Evolutionary conservation across 2,888 invertebrate genomes (phyloP), one percentile per base, ranked within the genome.

Genomic region (Trichopoda pennipes): DNA sequence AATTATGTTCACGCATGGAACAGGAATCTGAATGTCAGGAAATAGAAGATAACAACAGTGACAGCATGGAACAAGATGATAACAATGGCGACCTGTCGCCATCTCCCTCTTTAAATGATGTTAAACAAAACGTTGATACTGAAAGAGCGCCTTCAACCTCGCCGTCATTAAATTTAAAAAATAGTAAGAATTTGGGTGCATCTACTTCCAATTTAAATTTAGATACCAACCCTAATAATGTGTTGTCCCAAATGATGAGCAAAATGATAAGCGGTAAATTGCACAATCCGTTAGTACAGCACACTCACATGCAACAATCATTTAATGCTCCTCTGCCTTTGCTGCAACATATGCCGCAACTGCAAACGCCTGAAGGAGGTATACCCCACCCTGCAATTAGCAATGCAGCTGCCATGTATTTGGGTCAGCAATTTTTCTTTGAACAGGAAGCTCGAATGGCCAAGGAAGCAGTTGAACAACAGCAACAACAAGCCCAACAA

Each of bases 1-100:
- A 97, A 91, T 92, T 97, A 87, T 96, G 96, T 90, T 96, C 95
- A 88, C 93, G 96, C 86, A 96, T 96, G 93, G 96, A 96, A 86
- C 95, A 95, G 87, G 94, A 94, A 84, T 94, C 95, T 0, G 95
- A 95, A 87, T 94, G 95, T 85, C 94, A 94, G 86, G 95, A 95
- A 88, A 93, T 94, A 60, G 95, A 95, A 86, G 95, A 95, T 89
- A 93, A 93, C 83, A 93, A 93, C 86, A 95, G 95, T 92, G 95
- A 95, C 88, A 89, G 89, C 74, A 90, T 93, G 88, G 95, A 95
- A 88, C 93, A 92, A 80, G 93, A 93, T 84, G 90, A 90, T 21
- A 86, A 86, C 60, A 86, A 86, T 23, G 87, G 84, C 35, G 88
- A 87, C 68, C 85, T 89, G 3, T 89, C 89, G 0, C 88, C 89